Base-by-base conservation (phyloP, 2,888 invertebrate genomes). In the Drosophila pseudotakahashii region DNA sequence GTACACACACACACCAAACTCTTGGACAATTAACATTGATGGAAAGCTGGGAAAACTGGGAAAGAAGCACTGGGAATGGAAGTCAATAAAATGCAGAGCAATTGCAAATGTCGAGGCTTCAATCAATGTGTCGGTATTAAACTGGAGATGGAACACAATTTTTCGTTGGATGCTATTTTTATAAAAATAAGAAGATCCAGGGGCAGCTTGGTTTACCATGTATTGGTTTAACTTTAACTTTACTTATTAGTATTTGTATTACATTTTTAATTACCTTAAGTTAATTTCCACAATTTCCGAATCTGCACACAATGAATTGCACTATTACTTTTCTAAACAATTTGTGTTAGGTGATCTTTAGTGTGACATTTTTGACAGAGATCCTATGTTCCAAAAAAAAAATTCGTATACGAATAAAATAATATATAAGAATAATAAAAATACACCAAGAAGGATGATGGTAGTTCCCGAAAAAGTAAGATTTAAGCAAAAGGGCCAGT, bases 11-110 rank as follows among this genome's bases (percentile, higher is more conserved):
- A 48, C 30, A 37, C 42, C 34, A 4, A 11, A 37, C 9, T 10
- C 37, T 37, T 30, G 36, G 55, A 72, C 83, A 85, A 82, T 82
- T 82, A 82, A 79, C 83, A 54, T 74, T 85, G 79, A 88, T 79
- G 75, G 63, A 73, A 58, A 26, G 53, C 72, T 42, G 37, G 36
- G 19, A 39, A 51, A 42, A 36, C 30, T 51, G 14, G 48, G 34
- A 37, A 23, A 34, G 34, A 39, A 42, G 37, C 51, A 9, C n/a
- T 16, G 16, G 13, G 16, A 36, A 55, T 53, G 53, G 44, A 42
- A 48, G 55, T 59, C 66, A 64, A 83, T 75, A 62, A 80, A 74
- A 69, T 57, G 68, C 48, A 58, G 42, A 57, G 66, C 50, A 69
- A 61, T 68, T 73, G 55, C 66, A 72, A 73, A 63, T 81, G 77